Conservation (phyloP, 2,113 vertebrate genomes). For the chimpanzee (Pan troglodytes) region NHGRI_mPanTro3-v2.1_pri NC_072410.2:110747501-110748000, state of each 20-base stretch:
- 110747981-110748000: not conserved
- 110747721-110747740: constrained; percentile 62
- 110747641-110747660: not conserved
- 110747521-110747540: not conserved
- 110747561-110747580: not conserved
- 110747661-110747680: constrained; percentile 45
- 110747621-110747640: not conserved
- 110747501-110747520: not conserved
- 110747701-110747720: constrained; percentile 65
- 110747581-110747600: not conserved
- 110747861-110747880: constrained; percentile 60
- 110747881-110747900: not conserved
- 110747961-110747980: not conserved
- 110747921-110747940: not conserved
- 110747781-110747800: constrained; percentile 74
- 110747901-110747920: not conserved
- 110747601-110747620: not conserved
- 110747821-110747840: constrained; percentile 65
- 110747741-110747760: constrained; percentile 70
- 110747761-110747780: constrained; percentile 72
- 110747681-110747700: constrained; percentile 47
- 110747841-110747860: constrained; percentile 48
- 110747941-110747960: not conserved
- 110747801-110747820: constrained; percentile 63
- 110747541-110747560: not conserved